Base-by-base conservation (phyloP, 2,113 vertebrate genomes). In the Brienomyrus longianalis region DNA sequence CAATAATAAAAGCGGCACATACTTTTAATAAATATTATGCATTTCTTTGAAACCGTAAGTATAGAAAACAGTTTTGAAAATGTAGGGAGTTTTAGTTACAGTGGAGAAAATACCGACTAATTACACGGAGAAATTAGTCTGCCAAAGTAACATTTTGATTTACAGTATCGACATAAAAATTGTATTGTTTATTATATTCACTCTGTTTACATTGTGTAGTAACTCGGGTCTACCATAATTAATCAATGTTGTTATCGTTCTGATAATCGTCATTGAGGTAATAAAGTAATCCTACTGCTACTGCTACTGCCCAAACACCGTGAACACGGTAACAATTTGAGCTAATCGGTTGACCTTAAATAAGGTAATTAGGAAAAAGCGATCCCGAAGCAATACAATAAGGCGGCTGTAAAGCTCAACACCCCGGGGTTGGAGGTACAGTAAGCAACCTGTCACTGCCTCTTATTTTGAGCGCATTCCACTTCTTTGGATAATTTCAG, bases 281-380 rank as follows among this genome's bases (percentile, higher is more conserved):
- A 47, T 83, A 23, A 83, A 21, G 43, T 48, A 45, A 45, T 21
- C 39, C 31, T 23, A 47, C 17, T 11, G 83, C 7, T 84, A 43
- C 19, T 8, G 2, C 13, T 11, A 17, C 19, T 48, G 8, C 39
- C 39, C 39, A 47, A 84, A 84, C 17, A 9, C 39, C 45, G 35
- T 84, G 83, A 84, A 86, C 35, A 56, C 62, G 89, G 35, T 85
- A 59, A 62, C 52, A 84, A 89, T 89, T 62, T 87, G 2, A 87
- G 21, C 17, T 74, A 87, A 87, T 80, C 59, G 74, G 54, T 27
- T 74, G 95, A 96, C 95, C 96, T 95, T 94, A 94, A 94, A 94
- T 84, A 10, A 45, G 23, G 93, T 94, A 95, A 94, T 95, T 94
- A 95, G 93, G 95, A 96, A 94, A 92, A 77, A 39, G 35, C n/a